These are phyloP conservation scores for Calliphora vomitoria DNA, from an alignment of 2,888 invertebrate species.

Conservation along the genomic window DNA sequence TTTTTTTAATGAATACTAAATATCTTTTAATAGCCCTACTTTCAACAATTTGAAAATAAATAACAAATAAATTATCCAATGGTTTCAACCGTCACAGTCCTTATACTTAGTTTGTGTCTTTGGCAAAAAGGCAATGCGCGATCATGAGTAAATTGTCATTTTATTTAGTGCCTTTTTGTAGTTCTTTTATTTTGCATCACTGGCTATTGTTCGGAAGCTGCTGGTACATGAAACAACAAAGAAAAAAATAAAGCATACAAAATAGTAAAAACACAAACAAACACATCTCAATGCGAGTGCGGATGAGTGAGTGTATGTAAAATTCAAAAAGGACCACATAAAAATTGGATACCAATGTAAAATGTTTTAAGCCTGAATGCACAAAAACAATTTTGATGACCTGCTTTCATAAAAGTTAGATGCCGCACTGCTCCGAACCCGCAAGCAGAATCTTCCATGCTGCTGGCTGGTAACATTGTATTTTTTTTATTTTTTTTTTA, in stretches of 20 bases:
- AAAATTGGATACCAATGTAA: slow-evolving; percentile 51
- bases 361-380: slow-evolving; percentile 58
- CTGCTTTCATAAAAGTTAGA: slow-evolving; percentile 55
- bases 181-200: slow-evolving; percentile 22
- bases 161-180: slow-evolving; percentile 8
- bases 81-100: slow-evolving; percentile 11
- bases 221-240: neutral
- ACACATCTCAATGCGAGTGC: neutral
- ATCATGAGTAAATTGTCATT: slow-evolving; percentile 54
- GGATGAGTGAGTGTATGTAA: neutral
- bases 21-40: too few species aligned
- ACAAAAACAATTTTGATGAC: slow-evolving; percentile 66
- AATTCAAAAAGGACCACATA: slow-evolving; percentile 35
- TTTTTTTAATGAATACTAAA: too few species aligned
- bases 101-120: slow-evolving; percentile 25
- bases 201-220: slow-evolving; percentile 36
- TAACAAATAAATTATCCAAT: neutral
- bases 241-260: neutral
- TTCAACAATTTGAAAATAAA: too few species aligned
- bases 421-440: slow-evolving; percentile 27
- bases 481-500: neutral
- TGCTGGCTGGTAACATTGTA: slow-evolving; percentile 9
- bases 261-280: slow-evolving; percentile 31
- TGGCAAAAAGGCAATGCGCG: slow-evolving; percentile 25
- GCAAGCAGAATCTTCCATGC: neutral